Base-by-base conservation (phyloP, 2,797 vertebrate species). In the Rhadinocentrus ornatus region DNA sequence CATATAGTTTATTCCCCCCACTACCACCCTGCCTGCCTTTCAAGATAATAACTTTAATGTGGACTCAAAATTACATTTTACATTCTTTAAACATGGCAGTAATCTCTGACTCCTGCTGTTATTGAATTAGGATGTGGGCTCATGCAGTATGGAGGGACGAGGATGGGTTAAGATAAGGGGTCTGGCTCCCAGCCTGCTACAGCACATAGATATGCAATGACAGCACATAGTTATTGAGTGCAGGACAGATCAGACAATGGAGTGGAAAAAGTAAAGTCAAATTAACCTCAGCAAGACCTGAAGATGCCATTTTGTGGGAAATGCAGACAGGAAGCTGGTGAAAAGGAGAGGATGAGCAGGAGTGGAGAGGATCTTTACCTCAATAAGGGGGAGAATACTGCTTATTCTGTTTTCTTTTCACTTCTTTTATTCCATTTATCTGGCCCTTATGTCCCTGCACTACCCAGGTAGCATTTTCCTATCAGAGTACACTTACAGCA, bases 31-130 rank as follows among this genome's bases (percentile, higher is more conserved):
- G 27, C 84, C 80, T 79, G 77, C 62, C 80, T 92, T 93, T 91
- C 88, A 89, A 94, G 94, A 95, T 92, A 94, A 91, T 91, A 93
- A 93, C 94, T 93, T 94, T 93, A 93, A 94, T 90, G 93, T 91
- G 88, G 84, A 88, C 86, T 89, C 86, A 66, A 80, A 93, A 94
- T 93, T 91, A 90, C 92, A 92, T 92, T 93, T 92, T 90, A 89
- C 90, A 88, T 93, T 92, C 90, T 92, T 95, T 92, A 94, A 92
- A 92, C 93, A 90, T 80, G 83, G 83, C 64, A 58, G 73, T 91
- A 93, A 95, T 95, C 94, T 95, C 91, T 91, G 92, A 89, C 91
- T 93, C 73, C 61, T 75, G 56, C 70, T 87, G 81, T 93, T 93
- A 94, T 91, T 94, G 93, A 93, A 89, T 91, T 92, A 92, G 88